Evolutionary conservation across 30 jellyfish, hydroid and myxozoan genomes (phyloP).

Genomic region (Chrysaora quinquecirrha): DNA sequence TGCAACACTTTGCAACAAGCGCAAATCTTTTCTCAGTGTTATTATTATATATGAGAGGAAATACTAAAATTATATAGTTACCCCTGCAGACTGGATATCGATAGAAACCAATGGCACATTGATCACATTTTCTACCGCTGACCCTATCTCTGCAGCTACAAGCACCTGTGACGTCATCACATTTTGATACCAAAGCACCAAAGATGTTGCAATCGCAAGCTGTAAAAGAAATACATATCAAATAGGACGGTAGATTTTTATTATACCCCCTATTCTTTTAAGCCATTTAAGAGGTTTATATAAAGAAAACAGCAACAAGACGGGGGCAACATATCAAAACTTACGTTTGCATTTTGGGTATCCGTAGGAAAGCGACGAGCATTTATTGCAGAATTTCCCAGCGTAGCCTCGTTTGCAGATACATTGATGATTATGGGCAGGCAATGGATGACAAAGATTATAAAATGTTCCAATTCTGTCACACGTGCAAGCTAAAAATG

Average conservation of each 20-base stretch:
- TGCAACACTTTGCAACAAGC: no score
- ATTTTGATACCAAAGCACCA: constrained; percentile 65
- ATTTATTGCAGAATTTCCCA: constrained; percentile 52
- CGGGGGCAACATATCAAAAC: no score
- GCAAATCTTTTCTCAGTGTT: no score
- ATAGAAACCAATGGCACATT: constrained; percentile 68
- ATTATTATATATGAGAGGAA: no score
- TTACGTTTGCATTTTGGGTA: constrained; percentile 59
- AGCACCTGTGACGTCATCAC: constrained; percentile 83
- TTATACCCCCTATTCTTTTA: no score
- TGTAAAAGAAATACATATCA: neutral
- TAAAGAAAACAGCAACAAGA: no score
- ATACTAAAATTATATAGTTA: neutral
- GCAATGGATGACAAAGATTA: constrained; percentile 59
- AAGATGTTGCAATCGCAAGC: constrained; percentile 76
- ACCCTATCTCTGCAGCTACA: constrained; percentile 78
- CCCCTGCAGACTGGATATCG: constrained; percentile 76
- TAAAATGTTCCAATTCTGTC: constrained; percentile 47
- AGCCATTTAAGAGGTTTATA: no score
- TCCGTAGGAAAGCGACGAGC: constrained; percentile 41
- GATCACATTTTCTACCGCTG: constrained; percentile 82
- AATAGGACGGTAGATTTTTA: no score
- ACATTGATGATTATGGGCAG: constrained; percentile 32
- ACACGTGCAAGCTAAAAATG: constrained; percentile 57
- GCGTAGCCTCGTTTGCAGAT: constrained; percentile 60